phyloP scores from a whole-genome alignment of 2,797 vertebrate genomes.

The Denticeps clupeoides region DNA sequence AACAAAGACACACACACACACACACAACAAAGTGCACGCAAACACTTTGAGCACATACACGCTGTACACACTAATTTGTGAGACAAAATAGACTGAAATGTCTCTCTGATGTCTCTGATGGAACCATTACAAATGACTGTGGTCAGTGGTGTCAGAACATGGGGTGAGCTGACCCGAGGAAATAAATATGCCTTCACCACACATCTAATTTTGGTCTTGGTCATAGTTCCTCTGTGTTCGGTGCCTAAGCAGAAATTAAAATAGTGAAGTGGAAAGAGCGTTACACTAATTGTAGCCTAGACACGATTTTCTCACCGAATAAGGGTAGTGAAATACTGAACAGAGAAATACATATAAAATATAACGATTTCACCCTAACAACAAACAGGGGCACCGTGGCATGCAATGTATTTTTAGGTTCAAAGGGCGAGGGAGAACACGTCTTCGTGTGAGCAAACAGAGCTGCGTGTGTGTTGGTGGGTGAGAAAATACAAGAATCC shows the following conservation, averaged over 20 bases:
- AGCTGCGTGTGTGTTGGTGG: constrained; percentile 9
- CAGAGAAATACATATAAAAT: background rate
- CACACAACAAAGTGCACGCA: too few species aligned
- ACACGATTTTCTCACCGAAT: constrained; percentile 9
- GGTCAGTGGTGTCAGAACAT: background rate
- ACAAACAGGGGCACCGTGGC: constrained; percentile 13
- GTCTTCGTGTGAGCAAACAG: constrained; percentile 6
- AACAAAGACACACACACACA: background rate
- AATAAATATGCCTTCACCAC: background rate
- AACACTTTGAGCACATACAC: background rate
- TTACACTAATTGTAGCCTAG: background rate
- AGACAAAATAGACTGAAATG: constrained; percentile 11
- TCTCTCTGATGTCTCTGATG: constrained; percentile 20
- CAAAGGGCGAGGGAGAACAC: constrained; percentile 2
- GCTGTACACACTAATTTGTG: constrained; percentile 1
- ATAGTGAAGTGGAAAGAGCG: background rate
- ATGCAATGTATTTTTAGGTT: constrained; percentile 24
- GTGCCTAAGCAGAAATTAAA: background rate
- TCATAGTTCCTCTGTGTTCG: background rate
- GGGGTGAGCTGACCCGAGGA: background rate
- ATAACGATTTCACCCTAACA: constrained; percentile 17
- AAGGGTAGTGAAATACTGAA: constrained; percentile 4
- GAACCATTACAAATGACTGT: background rate
- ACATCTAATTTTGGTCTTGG: background rate
- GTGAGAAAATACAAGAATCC: constrained; percentile 23